Evolutionary conservation across 35 echinoderm and acorn worm genomes (phyloP).

Genomic region (Stichopus chloronotus): DNA sequence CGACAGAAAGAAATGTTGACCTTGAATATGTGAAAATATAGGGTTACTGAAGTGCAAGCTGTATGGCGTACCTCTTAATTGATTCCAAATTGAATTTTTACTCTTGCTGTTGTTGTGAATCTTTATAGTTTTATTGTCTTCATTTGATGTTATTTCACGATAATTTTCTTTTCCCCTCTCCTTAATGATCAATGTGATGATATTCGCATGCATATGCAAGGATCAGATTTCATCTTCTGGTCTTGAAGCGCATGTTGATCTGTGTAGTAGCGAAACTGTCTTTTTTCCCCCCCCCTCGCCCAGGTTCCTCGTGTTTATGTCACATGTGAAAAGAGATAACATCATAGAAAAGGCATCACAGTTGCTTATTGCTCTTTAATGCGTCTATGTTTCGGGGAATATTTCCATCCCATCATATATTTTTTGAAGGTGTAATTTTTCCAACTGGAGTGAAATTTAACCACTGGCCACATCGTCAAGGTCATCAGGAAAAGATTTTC

Average conservation of each 20-base stretch:
- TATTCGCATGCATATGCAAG: conserved; percentile 7
- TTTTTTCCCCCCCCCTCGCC: conserved; percentile 14
- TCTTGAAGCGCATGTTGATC: neutral
- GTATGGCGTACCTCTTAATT: neutral
- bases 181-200: neutral
- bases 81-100: neutral
- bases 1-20: neutral
- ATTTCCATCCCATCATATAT: conserved; percentile 46
- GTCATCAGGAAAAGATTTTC: neutral
- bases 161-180: neutral
- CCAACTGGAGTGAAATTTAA: conserved; percentile 39
- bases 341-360: conserved; percentile 10
- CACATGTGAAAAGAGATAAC: conserved; percentile 31
- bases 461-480: conserved; percentile 39
- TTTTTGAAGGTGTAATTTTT: conserved; percentile 50
- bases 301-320: conserved; percentile 12
- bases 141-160: neutral
- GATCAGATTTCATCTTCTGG: neutral
- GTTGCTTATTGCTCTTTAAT: conserved; percentile 44
- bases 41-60: neutral
- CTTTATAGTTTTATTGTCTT: neutral
- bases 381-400: neutral
- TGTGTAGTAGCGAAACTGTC: neutral
- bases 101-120: neutral
- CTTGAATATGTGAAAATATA: neutral